Evolutionary conservation across 2,113 vertebrate genomes (phyloP), one percentile per base, ranked within the genome.

Genomic region (Brachirus orientalis): DNA sequence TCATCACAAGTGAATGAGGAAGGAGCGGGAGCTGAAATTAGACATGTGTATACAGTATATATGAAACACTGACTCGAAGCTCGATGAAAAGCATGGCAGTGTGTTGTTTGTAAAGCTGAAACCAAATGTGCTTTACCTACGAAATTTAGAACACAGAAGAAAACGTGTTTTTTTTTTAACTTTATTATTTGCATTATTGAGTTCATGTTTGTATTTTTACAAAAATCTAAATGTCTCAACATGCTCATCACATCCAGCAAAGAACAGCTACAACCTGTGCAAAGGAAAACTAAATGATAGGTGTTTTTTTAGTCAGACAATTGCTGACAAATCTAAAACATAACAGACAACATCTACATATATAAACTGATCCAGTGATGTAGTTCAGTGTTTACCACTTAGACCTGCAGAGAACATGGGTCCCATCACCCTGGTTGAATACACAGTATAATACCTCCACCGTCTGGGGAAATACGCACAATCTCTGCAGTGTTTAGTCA

Each of bases 391-490:
- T 51, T 7, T 12, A 41, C n/a, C 1, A n/a, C 4, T 40, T 18
- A 22, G 46, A 22, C 43, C 4, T 14, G 18, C 28, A 45, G 57
- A n/a, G 46, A 20, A 48, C 48, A 43, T 7, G 40, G 8, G 16
- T 6, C 28, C 17, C 3, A 14, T 43, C 35, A 18, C 10, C 17
- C 6, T 63, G 28, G 16, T 17, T 44, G 1, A 35, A 52, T 38
- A 72, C 22, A 50, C n/a, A 19, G 67, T 18, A 44, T 61, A 54
- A 9, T 77, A 44, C 54, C 76, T 79, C 83, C 76, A 79, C 73
- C 80, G n/a, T 17, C 75, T 70, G 83, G 66, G 53, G 16, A 1
- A 43, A 33, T 6, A 18, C 16, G n/a, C 1, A 18, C 0, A 3
- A 10, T n/a, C 1, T 20, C 7, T 48, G 18, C 14, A n/a, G n/a